phyloP scores from a whole-genome alignment of 2,888 invertebrate species.

The Gymnocheta viridis region DNA sequence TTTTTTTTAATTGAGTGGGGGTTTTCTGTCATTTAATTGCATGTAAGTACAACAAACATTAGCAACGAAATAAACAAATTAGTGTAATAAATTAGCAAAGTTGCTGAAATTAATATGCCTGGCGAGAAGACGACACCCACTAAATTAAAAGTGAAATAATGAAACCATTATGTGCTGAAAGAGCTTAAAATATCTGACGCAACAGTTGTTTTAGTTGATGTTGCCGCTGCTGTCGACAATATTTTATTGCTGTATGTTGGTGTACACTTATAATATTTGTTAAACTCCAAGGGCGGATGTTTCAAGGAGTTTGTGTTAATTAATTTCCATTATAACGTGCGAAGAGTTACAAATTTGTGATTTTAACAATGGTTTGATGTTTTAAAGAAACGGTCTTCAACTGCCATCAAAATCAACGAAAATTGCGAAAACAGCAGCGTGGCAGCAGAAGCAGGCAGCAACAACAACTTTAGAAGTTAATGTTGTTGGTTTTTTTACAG shows the following conservation, averaged over 20 bases:
- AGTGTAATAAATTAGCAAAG: conserved; percentile 74
- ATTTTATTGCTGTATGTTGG: conserved; percentile 5
- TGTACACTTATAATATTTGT: conserved; percentile 52
- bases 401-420: conserved; percentile 1
- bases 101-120: conserved; percentile 73
- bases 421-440: background rate
- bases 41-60: conserved; percentile 46
- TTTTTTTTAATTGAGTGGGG: conserved; percentile 1
- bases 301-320: conserved; percentile 75
- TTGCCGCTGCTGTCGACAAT: conserved; percentile 20
- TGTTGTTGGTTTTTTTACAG: conserved; percentile 19
- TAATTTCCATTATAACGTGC: conserved; percentile 79
- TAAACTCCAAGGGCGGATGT: conserved; percentile 67
- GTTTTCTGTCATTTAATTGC: conserved; percentile 41
- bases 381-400: conserved; percentile 40
- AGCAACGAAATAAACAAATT: conserved; percentile 68
- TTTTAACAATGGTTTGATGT: conserved; percentile 57
- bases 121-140: conserved; percentile 74
- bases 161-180: conserved; percentile 64
- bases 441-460: conserved; percentile 14
- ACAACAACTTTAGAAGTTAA: conserved; percentile 5
- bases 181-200: conserved; percentile 24
- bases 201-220: conserved; percentile 20
- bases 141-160: conserved; percentile 79
- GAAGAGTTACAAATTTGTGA: conserved; percentile 74